phyloP scores from a whole-genome alignment of 2,113 vertebrate genomes.

The Marcusenius ussheri region DNA sequence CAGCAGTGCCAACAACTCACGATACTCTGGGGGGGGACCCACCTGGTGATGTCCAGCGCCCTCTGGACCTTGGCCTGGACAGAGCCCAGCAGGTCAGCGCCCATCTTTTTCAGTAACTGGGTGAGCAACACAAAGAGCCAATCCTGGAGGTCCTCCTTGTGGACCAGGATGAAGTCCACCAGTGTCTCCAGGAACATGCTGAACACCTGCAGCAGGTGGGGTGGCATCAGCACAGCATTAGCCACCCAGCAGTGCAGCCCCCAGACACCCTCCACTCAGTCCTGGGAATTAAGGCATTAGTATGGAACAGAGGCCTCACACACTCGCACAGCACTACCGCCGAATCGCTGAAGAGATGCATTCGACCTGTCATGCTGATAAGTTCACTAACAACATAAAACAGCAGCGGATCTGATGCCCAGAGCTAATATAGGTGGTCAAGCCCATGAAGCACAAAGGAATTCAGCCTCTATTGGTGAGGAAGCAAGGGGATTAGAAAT shows the following conservation, averaged over 20 bases:
- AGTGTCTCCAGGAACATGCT: conserved; percentile 98
- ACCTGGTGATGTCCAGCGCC: conserved; percentile 91
- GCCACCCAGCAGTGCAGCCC: conserved; percentile 27
- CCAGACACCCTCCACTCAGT: neutral
- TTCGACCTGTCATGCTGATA: neutral
- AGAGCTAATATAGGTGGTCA: neutral
- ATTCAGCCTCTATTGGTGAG: neutral
- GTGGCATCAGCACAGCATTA: conserved; percentile 36
- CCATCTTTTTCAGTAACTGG: conserved; percentile 96
- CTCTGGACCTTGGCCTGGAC: conserved; percentile 97
- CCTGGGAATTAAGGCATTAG: neutral
- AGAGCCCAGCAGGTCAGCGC: conserved; percentile 91
- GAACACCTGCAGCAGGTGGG: conserved; percentile 73
- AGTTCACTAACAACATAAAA: neutral
- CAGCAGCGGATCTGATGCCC: neutral
- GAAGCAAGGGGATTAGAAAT: neutral
- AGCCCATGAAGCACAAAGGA: neutral
- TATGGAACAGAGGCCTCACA: neutral
- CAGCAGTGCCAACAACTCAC: neutral
- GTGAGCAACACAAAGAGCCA: conserved; percentile 93
- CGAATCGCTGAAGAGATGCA: neutral
- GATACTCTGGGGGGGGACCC: neutral
- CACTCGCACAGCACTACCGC: too few relatives aligned
- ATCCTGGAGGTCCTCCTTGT: conserved; percentile 92
- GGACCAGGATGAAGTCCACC: conserved; percentile 90